phyloP scores from a whole-genome alignment of 2,888 invertebrate genomes.

The Bimastos eiseni region DNA sequence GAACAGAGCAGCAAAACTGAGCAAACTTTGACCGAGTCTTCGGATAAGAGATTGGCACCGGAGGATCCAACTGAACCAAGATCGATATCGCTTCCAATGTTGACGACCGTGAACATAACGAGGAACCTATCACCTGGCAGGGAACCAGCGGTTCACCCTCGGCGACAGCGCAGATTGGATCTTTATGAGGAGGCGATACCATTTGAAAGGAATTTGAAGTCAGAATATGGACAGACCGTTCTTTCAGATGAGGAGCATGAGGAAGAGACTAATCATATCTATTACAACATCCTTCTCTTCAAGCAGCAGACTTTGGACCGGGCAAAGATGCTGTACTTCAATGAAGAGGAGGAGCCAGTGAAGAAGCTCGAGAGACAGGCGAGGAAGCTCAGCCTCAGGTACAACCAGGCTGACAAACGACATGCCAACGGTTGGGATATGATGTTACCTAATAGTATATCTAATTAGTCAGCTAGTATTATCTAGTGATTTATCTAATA shows the following conservation, averaged over 20 bases:
- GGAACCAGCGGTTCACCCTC: not conserved
- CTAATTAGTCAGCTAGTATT: too few species aligned
- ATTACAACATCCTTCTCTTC: slow-evolving; percentile 37
- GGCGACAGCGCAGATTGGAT: not conserved
- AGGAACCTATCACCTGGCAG: not conserved
- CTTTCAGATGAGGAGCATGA: slow-evolving; percentile 37
- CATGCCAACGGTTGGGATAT: not conserved
- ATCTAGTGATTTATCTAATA: too few species aligned
- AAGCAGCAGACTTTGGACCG: slow-evolving; percentile 33
- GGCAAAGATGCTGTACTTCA: slow-evolving; percentile 25
- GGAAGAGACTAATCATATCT: slow-evolving; percentile 40
- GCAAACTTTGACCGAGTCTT: not conserved
- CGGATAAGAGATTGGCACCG: not conserved
- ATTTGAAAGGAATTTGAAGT: not conserved
- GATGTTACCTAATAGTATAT: too few species aligned
- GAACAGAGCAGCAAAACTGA: not conserved
- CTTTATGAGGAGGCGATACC: slow-evolving; percentile 22
- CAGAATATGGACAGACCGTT: not conserved
- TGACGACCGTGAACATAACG: not conserved
- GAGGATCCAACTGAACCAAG: not conserved
- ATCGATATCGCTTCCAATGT: not conserved
- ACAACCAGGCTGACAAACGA: not conserved
- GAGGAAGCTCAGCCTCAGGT: slow-evolving; percentile 14
- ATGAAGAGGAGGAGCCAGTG: slow-evolving; percentile 16
- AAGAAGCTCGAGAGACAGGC: not conserved